Base-by-base conservation (phyloP, 2,888 invertebrate genomes). In the Drosophila cyrtoloma region DNA sequence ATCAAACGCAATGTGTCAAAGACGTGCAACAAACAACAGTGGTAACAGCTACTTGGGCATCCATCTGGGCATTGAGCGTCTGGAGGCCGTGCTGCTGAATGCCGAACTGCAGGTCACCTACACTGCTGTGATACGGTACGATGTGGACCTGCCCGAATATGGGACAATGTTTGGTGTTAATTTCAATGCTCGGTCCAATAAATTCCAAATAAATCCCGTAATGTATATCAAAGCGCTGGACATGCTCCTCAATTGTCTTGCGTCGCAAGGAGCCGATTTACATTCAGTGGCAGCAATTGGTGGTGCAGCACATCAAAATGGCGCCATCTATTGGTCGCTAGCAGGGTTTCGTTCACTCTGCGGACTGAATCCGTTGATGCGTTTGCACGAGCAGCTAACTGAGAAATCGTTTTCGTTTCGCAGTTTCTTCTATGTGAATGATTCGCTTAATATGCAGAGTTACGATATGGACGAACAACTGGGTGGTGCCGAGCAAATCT, bases 171-270 rank as follows among this genome's bases (percentile, higher is more conserved):
- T 94, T 0, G 95, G 95, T 0, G 93, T 94, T 62, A 91, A 94
- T 50, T 87, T 93, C 0, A 94, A 94, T 0, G 88, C 91, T 1
- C 91, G 92, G 0, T 64, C 63, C 5, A 67, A 82, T 51, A 84
- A 87, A 72, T 87, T 62, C 73, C 96, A 96, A 14, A 96, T 96
- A 0, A 98, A 98, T 0, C 96, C 97, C 0, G 94, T 97, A 35
- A 96, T 99, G 96, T 99, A 98, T 98, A 96, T 99, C n/a, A 97
- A 98, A 94, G 98, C 98, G 0, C 91, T 99, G 42, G 99, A 99
- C 91, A 95, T 98, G 94, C 94, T 98, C 12, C 94, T 99, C 93
- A 97, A 97, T 91, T 95, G 96, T 75, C 94, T 98, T 19, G 95
- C 96, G 51, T 94, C 96, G 0, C 95, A 95, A 52, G 97, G 97